phyloP scores from a whole-genome alignment of 1,140 invertebrate genomes.

The Caenorhabditis inopinata region DNA sequence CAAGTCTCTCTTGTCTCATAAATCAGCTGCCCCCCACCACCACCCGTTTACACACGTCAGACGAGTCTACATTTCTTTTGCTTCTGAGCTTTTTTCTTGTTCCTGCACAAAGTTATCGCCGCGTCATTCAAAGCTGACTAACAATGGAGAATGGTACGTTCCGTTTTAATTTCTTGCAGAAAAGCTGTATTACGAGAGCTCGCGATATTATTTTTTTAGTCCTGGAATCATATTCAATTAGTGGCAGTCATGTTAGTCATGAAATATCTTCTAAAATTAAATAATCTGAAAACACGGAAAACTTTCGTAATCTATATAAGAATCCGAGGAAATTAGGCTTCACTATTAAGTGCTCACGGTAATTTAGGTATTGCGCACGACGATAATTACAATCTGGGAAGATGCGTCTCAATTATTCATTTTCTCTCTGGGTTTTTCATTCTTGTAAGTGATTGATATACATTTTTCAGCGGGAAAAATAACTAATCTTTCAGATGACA shows the following conservation, averaged over 20 bases:
- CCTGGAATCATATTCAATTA: no score
- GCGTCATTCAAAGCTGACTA: no score
- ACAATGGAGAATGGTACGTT: no score
- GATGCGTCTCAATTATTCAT: conserved; percentile 13
- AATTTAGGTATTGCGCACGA: neutral
- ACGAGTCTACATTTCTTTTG: neutral
- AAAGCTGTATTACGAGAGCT: no score
- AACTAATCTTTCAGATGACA: neutral
- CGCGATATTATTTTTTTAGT: no score
- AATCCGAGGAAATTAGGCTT: no score
- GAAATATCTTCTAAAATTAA: no score
- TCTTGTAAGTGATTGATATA: neutral
- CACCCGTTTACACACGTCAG: neutral
- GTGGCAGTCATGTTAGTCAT: no score
- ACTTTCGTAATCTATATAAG: no score
- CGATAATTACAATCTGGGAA: neutral
- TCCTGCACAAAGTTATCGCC: neutral
- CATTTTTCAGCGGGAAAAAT: neutral
- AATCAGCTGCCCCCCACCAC: neutral
- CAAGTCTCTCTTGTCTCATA: conserved; percentile 1
- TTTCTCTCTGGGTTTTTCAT: conserved; percentile 13
- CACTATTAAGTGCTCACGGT: no score
- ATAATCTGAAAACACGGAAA: no score
- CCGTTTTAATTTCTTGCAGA: no score
- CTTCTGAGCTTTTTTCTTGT: neutral